Evolutionary conservation across 2,888 invertebrate genomes (phyloP).

Genomic region (Metellina segmentata): DNA sequence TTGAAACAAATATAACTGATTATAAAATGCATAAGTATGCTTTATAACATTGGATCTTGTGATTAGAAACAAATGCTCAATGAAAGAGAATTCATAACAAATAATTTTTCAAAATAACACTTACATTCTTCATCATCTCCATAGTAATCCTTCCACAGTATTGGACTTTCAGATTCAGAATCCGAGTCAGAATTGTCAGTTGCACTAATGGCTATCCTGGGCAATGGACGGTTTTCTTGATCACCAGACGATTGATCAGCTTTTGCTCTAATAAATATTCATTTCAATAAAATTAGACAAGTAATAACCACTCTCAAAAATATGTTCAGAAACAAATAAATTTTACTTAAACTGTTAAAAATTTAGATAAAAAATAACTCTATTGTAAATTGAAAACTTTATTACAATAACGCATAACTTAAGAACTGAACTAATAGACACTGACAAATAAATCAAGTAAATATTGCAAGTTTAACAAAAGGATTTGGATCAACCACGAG

Average conservation of each 20-base stretch:
- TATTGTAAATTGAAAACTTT: too few species aligned
- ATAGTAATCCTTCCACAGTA: constrained; percentile 88
- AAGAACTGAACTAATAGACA: too few species aligned
- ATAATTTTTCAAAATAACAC: neutral
- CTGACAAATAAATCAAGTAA: too few species aligned
- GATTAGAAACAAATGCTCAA: too few species aligned
- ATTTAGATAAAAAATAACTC: neutral
- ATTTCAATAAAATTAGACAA: neutral
- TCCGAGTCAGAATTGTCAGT: constrained; percentile 78
- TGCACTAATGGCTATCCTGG: constrained; percentile 72
- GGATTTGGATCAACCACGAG: too few species aligned
- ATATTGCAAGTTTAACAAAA: too few species aligned
- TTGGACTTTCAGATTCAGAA: constrained; percentile 80
- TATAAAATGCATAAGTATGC: too few species aligned
- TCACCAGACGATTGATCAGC: constrained; percentile 80
- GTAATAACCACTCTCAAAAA: neutral
- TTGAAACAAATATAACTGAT: too few species aligned
- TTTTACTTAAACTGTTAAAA: neutral
- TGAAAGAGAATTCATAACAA: too few species aligned
- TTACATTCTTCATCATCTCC: constrained; percentile 82
- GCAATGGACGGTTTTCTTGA: constrained; percentile 85
- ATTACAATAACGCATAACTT: too few species aligned
- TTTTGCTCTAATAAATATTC: constrained; percentile 31
- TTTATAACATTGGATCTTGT: too few species aligned
- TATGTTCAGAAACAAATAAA: too few species aligned